These are phyloP conservation scores for Theretra japonica DNA, from an alignment of 2,888 invertebrate species.

Conservation along the genomic window DNA sequence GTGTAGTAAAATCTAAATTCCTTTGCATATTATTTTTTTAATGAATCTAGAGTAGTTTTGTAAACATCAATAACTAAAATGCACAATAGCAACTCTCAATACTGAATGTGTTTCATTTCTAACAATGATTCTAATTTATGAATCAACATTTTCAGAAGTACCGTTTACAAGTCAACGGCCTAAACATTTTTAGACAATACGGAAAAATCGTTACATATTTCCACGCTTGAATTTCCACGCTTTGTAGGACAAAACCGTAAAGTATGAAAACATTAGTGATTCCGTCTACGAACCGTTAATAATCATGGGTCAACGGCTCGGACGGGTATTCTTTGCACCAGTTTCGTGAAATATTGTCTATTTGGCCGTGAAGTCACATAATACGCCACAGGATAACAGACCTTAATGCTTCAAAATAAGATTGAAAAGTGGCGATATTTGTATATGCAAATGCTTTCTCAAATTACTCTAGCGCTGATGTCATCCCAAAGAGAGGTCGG, in stretches of 20 bases:
- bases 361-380: slow-evolving; percentile 33
- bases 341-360: slow-evolving; percentile 63
- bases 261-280: slow-evolving; percentile 53
- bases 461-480: slow-evolving; percentile 47
- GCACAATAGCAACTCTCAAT: too few species aligned
- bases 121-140: too few species aligned
- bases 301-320: slow-evolving; percentile 66
- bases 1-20: too few species aligned
- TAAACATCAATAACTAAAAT: too few species aligned
- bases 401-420: neutral
- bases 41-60: too few species aligned
- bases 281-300: slow-evolving; percentile 57
- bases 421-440: neutral
- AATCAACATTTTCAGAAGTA: neutral
- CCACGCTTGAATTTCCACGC: slow-evolving; percentile 39
- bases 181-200: slow-evolving; percentile 42
- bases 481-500: neutral
- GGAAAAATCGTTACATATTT: slow-evolving; percentile 49
- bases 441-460: slow-evolving; percentile 55
- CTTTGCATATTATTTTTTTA: too few species aligned
- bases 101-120: too few species aligned
- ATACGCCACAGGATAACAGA: slow-evolving; percentile 23
- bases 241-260: slow-evolving; percentile 49
- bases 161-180: slow-evolving; percentile 37
- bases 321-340: slow-evolving; percentile 74